A percentile compares a stretch with the other conserved stretches of the same genome.
phyloP scores from a whole-genome alignment of 2,113 vertebrate genomes.

The Actenoides lindsayi region DNA sequence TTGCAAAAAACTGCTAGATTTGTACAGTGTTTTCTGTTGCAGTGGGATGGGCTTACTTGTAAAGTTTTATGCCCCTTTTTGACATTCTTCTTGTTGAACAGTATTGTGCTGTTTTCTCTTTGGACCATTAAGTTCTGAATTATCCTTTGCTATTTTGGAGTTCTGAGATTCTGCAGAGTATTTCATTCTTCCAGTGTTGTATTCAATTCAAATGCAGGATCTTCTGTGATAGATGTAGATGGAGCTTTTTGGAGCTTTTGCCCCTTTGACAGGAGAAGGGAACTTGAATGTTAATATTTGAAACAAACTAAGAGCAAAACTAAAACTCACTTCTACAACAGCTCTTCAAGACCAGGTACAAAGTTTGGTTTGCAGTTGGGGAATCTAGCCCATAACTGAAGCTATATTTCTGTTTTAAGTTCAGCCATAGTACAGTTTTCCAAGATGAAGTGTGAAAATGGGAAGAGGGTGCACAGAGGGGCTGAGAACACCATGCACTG shows the following conservation, averaged over 20 bases:
- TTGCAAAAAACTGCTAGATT: not conserved
- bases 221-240: not conserved
- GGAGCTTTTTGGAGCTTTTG: not conserved
- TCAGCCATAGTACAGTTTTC: not conserved
- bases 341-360: not conserved
- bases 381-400: not conserved
- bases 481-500: not conserved
- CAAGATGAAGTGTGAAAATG: not conserved
- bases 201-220: not conserved
- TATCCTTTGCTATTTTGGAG: not conserved
- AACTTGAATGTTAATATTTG: not conserved
- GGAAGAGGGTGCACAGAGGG: not conserved
- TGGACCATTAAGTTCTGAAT: not conserved
- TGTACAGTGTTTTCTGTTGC: not conserved
- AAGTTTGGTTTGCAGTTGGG: not conserved
- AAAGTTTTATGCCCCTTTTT: not conserved
- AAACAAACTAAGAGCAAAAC: not conserved
- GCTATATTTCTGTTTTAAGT: not conserved
- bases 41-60: not conserved
- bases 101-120: not conserved
- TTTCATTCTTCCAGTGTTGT: not conserved
- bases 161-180: not conserved
- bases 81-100: not conserved
- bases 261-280: not conserved
- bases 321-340: not conserved